Evolutionary conservation across 2,888 invertebrate genomes (phyloP), one percentile per base, ranked within the genome.

Genomic region (Tridacna crocea): DNA sequence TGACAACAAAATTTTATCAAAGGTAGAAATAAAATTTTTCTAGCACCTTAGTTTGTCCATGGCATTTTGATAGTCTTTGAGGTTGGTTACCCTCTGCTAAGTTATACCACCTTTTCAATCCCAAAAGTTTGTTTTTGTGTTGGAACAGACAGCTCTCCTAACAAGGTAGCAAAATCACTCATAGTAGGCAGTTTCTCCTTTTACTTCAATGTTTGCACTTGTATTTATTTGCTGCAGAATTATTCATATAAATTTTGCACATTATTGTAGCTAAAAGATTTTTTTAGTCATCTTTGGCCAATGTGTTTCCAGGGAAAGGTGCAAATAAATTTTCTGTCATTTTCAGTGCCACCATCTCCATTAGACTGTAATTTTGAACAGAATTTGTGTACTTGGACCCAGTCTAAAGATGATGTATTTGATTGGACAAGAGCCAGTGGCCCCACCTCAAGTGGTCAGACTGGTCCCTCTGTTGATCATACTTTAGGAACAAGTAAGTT

Each of bases 291-390:
- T 19, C 55, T 2, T 15, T 19, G 1, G 55, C 55, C 2, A 19
- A 6, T 55, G 2, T 55, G 3, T 55, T 55, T 55, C 3, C 10
- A 6, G 10, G 55, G 55, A 55, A 55, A 55, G 1, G 55, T 19
- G 55, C 10, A 19, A 55, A 55, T 55, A 19, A 15, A 55, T 19
- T 10, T 19, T 46, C 36, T 17, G 58, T 12, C 17, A 47, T 27
- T 75, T 63, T 76, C 74, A 88, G 88, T 86, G n/a, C 77, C 82
- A 27, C 75, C 82, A 24, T 85, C 89, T 0, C 82, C 79, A 17
- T 89, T 86, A 75, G 91, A 92, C 83, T 93, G 92, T 83, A 87
- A 88, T 79, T 92, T 93, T 88, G 92, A 93, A 80, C 82, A 75
- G 17, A 79, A 74, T 2, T 36, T 91, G 15, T 93, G 93, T 87